These are phyloP conservation scores for Myanophis thanlyinensis DNA, from an alignment of 2,113 vertebrate species.

Conservation along the genomic window DNA sequence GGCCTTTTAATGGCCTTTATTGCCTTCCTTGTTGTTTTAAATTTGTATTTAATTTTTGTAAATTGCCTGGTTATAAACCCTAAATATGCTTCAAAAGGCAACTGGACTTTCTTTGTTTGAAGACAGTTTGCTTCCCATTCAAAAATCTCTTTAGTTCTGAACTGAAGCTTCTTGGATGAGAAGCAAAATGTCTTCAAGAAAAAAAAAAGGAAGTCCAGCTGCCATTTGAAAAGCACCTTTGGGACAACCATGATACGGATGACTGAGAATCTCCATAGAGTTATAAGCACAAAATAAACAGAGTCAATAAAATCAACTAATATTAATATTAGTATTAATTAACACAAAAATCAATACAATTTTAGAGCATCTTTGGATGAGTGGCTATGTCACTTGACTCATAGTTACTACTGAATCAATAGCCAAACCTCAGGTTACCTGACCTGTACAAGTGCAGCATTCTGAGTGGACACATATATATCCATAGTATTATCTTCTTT, in stretches of 20 bases:
- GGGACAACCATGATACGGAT: neutral
- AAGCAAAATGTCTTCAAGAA: neutral
- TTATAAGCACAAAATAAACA: neutral
- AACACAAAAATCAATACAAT: neutral
- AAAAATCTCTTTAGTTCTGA: neutral
- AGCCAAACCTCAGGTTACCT: neutral
- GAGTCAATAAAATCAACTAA: neutral
- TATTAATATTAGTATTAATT: neutral
- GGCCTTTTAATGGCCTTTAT: neutral
- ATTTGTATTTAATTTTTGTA: neutral
- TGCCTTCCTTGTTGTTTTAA: neutral
- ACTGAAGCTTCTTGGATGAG: neutral
- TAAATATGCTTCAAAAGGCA: neutral
- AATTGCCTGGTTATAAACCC: neutral
- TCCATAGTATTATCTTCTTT: constrained; percentile 79
- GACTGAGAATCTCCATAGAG: neutral
- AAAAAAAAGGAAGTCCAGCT: neutral
- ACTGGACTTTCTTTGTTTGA: neutral
- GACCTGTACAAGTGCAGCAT: constrained; percentile 73
- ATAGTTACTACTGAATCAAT: neutral
- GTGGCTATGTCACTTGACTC: neutral
- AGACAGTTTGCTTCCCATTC: neutral
- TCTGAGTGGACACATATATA: constrained; percentile 75
- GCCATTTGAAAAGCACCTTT: neutral
- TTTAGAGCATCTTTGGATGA: neutral